Evolutionary conservation across 2,113 vertebrate genomes (phyloP), one percentile per base, ranked within the genome.

Genomic region (Nansenia antarctica): DNA sequence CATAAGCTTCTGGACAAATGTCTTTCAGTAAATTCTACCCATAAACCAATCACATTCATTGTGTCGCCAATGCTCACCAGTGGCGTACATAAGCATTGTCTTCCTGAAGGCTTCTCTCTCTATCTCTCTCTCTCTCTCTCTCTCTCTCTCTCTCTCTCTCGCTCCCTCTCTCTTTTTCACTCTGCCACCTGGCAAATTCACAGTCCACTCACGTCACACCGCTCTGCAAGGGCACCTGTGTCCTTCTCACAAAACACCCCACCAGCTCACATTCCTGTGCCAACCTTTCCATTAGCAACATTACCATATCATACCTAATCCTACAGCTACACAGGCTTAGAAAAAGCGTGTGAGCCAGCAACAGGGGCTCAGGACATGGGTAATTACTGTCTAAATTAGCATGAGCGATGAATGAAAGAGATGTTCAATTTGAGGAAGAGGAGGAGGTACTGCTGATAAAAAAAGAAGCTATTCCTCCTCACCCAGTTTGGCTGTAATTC

Each of bases 241-340:
- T 91, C 91, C 90, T 91, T 92, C 90, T 83, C 85, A 86, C 85
- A 14, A 15, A 31, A 18, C 6, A 31, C 29, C 80, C 60, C 37
- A 80, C 70, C 27, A 63, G 79, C 86, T 82, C 75, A 75, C 85
- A 88, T 88, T 86, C 83, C 86, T 79, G 70, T 89, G 87, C 87
- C 87, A 90, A 86, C 68, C 61, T 37, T 24, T 69, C 74, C 63
- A 30, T 65, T 27, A 65, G 20, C 32, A 60, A 22, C 58, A 87
- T 89, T 89, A 85, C 82, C 68, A 86, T 86, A 88, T 81, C 88
- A 82, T 86, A 87, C 82, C 69, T 81, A 82, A 87, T 87, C 82
- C 82, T 58, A 70, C 75, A 74, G 78, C 65, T 75, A 67, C 82
- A 70, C 75, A 77, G 82, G 79, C 79, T 88, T 79, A 69, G 69